A percentile compares a stretch with the other conserved stretches of the same genome.
Evolutionary conservation across 2,888 invertebrate species (phyloP).

Genomic region (Lymantria dispar): DNA sequence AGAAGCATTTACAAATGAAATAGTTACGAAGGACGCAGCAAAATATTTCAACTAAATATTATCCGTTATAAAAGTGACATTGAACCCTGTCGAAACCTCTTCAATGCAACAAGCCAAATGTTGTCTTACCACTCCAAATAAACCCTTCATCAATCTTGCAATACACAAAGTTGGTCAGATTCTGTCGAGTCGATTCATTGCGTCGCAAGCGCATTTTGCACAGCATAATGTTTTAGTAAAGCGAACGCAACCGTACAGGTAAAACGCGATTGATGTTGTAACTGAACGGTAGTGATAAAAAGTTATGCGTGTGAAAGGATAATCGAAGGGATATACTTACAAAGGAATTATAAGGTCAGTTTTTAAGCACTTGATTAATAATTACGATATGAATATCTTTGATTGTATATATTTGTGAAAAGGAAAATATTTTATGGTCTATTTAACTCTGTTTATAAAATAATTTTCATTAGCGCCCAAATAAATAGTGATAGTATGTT

Average conservation of each 20-base stretch:
- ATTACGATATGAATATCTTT: background rate
- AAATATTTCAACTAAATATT: too few relatives aligned
- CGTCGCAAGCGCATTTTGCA: constrained; percentile 42
- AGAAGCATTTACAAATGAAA: too few relatives aligned
- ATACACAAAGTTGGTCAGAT: background rate
- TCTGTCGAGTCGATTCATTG: constrained; percentile 10
- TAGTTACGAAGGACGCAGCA: too few relatives aligned
- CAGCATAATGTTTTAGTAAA: constrained; percentile 35
- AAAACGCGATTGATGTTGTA: constrained; percentile 29
- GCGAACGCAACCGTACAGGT: constrained; percentile 23
- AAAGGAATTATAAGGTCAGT: constrained; percentile 16
- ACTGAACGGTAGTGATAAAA: constrained; percentile 15
- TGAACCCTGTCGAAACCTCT: too few relatives aligned
- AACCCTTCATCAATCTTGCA: constrained; percentile 9
- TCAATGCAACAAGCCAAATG: constrained; percentile 12
- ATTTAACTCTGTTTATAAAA: background rate
- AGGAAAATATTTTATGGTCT: background rate
- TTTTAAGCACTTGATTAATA: background rate
- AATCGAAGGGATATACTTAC: constrained; percentile 22
- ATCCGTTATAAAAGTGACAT: too few relatives aligned
- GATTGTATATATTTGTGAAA: background rate
- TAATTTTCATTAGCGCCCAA: background rate
- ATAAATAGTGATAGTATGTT: background rate
- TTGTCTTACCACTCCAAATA: constrained; percentile 5
- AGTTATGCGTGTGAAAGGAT: constrained; percentile 29